Base-by-base conservation (phyloP, 2,797 vertebrate genomes). In the Uromys caudimaculatus region DNA sequence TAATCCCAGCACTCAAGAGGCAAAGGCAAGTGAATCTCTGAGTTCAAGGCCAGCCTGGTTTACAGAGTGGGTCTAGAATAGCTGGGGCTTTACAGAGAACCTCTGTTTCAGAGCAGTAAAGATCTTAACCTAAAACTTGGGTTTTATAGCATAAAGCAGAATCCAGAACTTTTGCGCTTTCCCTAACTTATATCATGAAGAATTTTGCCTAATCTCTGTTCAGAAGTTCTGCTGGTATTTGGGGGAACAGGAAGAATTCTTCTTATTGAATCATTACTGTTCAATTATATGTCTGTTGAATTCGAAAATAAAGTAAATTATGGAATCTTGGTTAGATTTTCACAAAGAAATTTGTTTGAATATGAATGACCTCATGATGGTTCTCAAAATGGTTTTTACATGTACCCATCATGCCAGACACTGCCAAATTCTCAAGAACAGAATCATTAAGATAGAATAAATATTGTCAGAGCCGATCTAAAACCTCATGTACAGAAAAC, bases 361-460 rank as follows among this genome's bases (percentile, higher is more conserved):
- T 76, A 84, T 82, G 38, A 95, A 41, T 52, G 47, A 67, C 54
- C 35, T 73, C 58, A 84, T 54, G 32, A 60, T 17, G 35, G 21
- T 58, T 89, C 71, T 95, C 38, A 82, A 41, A 82, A 56, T 56
- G 23, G 83, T 54, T 75, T 89, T 64, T 88, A 77, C 90, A 78
- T 88, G 13, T 2, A 81, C 6, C 77, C 50, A 29, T 73, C 47
- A 85, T 14, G 76, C 19, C 41, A 90, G 47, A 90, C 58, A 85
- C 92, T 64, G 85, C 1, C 78, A 91, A 73, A 73, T 94, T 91
- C 87, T 84, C 86, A 95, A 95, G 89, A 95, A 94, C 11, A 76
- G 41, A 47, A 76, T 76, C 23, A 47, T 47, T 76, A 16, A 76
- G 24, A 58, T 27, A 58, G 54, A 58, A 41, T 58, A n/a, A 38